Evolutionary conservation across 2,888 invertebrate genomes (phyloP).

Genomic region (Zaprionus bogoriensis): DNA sequence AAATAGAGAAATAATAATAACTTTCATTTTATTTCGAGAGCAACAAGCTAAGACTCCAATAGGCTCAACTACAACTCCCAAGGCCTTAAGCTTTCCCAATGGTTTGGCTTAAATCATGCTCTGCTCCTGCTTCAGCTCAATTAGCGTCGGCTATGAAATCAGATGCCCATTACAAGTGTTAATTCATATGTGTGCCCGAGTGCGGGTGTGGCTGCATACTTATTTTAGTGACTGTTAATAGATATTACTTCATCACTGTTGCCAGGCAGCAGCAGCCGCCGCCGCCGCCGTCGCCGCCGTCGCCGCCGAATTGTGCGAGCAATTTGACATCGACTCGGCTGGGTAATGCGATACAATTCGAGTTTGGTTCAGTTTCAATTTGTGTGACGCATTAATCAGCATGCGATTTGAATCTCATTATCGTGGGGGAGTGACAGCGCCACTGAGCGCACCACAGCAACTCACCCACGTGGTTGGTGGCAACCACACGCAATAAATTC

Average conservation of each 20-base stretch:
- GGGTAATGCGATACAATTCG: constrained; percentile 4
- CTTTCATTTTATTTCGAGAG: too few species aligned
- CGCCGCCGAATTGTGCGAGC: constrained; percentile 3
- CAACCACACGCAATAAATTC: constrained; percentile 63
- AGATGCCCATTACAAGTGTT: constrained; percentile 4
- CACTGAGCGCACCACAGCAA: background rate
- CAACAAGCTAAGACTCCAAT: too few species aligned
- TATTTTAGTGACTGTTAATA: constrained; percentile 10
- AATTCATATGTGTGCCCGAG: background rate
- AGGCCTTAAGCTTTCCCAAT: background rate
- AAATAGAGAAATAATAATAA: too few species aligned
- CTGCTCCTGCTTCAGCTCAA: background rate
- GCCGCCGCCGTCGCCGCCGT: too few species aligned
- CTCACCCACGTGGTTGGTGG: constrained; percentile 13
- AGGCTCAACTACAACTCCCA: too few species aligned
- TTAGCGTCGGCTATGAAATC: background rate
- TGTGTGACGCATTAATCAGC: constrained; percentile 70
- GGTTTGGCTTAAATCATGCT: background rate
- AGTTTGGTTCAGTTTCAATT: constrained; percentile 64
- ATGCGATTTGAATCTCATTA: constrained; percentile 76
- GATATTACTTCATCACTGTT: constrained; percentile 19
- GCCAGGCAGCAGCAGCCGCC: constrained; percentile 6
- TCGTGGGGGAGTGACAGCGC: constrained; percentile 14
- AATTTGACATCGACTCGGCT: constrained; percentile 23
- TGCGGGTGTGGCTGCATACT: background rate